phyloP scores from a whole-genome alignment of 2,113 vertebrate species.

The Epinephelus lanceolatus region DNA sequence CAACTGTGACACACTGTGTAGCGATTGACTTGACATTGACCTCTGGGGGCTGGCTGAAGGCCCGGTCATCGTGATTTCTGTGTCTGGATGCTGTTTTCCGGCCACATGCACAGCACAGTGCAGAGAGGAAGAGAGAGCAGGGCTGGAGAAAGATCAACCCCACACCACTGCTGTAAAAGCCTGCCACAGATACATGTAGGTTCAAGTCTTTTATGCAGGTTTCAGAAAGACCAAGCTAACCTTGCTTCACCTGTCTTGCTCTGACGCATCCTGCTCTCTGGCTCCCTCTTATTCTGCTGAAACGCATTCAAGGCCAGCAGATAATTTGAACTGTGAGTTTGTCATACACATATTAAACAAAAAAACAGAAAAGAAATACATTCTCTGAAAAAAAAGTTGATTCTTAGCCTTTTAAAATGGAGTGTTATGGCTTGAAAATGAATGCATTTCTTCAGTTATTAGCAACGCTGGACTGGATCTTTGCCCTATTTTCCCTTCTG shows the following conservation, averaged over 20 bases:
- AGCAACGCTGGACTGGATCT: neutral
- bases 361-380: neutral
- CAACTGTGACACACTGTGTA: slow-evolving; percentile 61
- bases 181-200: neutral
- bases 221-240: neutral
- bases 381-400: neutral
- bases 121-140: neutral
- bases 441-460: neutral
- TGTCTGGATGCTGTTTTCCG: slow-evolving; percentile 10
- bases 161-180: neutral
- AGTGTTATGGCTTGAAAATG: neutral
- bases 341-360: too few relatives aligned
- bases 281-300: neutral
- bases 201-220: neutral
- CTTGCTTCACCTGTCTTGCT: neutral
- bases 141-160: too few relatives aligned
- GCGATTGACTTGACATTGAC: slow-evolving; percentile 48
- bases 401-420: neutral
- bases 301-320: neutral
- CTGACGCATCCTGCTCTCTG: neutral
- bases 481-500: neutral
- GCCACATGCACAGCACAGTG: neutral
- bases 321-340: neutral
- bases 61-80: slow-evolving; percentile 10
- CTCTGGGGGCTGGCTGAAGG: slow-evolving; percentile 30